Evolutionary conservation across 2,888 invertebrate species (phyloP).

Genomic region (Cantharis rustica): DNA sequence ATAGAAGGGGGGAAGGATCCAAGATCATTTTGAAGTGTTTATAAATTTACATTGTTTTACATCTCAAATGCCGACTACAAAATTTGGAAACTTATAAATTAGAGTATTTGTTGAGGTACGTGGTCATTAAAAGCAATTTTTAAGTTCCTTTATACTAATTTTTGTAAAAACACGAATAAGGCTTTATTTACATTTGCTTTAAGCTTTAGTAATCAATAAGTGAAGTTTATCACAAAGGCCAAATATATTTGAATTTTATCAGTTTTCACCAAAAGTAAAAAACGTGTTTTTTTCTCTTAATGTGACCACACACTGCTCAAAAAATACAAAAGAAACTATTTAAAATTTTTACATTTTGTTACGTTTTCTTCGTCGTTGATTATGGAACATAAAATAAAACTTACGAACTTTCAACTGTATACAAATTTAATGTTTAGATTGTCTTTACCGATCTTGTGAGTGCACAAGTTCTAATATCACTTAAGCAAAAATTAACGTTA

Average conservation of each 20-base stretch:
- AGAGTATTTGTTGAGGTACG: neutral
- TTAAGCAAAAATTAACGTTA: slow-evolving; percentile 40
- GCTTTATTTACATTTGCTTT: neutral
- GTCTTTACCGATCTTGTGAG: slow-evolving; percentile 43
- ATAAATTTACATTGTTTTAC: neutral
- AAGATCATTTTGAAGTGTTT: neutral
- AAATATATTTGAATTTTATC: neutral
- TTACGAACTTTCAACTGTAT: slow-evolving; percentile 34
- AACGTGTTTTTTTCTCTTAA: neutral
- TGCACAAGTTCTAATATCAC: slow-evolving; percentile 43
- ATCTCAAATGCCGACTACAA: neutral
- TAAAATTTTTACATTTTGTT: neutral
- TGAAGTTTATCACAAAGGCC: neutral
- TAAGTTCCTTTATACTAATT: neutral
- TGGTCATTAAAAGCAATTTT: neutral
- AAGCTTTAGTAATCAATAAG: neutral
- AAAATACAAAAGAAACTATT: neutral
- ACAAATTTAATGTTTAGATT: slow-evolving; percentile 34
- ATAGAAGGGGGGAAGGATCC: neutral
- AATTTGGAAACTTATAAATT: neutral
- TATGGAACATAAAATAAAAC: neutral
- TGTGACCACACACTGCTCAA: neutral
- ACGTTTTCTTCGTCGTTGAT: neutral
- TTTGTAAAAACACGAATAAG: neutral
- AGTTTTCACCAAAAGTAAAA: neutral